Evolutionary conservation across 2,888 invertebrate species (phyloP), one percentile per base, ranked within the genome.

Genomic region (Alloscopus bannaensis): DNA sequence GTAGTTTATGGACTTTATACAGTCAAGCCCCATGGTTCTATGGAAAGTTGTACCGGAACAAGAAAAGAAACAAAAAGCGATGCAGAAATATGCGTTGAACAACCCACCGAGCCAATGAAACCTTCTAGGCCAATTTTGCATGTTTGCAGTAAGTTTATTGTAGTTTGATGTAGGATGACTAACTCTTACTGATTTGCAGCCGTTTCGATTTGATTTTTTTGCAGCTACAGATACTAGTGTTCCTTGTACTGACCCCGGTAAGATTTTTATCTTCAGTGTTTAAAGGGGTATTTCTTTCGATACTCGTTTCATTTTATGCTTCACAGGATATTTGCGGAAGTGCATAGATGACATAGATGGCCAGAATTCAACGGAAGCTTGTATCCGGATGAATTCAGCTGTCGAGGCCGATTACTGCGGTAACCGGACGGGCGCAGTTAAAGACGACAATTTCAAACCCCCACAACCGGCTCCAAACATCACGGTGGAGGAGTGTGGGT

Each of bases 1-100:
- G 80, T 84, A 1, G 60, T 82, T 1, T 84, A 82, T 28, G 84
- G 84, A 22, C 1, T 60, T 22, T 62, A 50, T 31, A 31, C 57
- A 20, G 40, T 64, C 26, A 73, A 73, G 22, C 52, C 80, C 0
- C 26, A 18, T 16, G 1, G 59, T 1, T n/a, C 71, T 3, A 60
- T 71, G 18, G 0, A n/a, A 2, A 40, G 26, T 24, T 78, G 78
- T 36, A 24, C 26, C 13, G 20, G 22, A 18, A 28, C 20, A n/a
- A 72, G 66, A 6, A 13, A 16, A 16, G 26, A 13, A 36, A 36
- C 13, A 13, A 13, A 6, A 13, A 36, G 62, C 26, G 55, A 50
- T 13, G 1, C 3, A 2, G 40, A 60, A n/a, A 24, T 52, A 4
- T 80, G 79, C 36, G 29, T 80, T 20, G 40, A 72, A 28, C 66